Evolutionary conservation across 2,113 vertebrate genomes (phyloP).

Genomic region (Nothocercus julius): DNA sequence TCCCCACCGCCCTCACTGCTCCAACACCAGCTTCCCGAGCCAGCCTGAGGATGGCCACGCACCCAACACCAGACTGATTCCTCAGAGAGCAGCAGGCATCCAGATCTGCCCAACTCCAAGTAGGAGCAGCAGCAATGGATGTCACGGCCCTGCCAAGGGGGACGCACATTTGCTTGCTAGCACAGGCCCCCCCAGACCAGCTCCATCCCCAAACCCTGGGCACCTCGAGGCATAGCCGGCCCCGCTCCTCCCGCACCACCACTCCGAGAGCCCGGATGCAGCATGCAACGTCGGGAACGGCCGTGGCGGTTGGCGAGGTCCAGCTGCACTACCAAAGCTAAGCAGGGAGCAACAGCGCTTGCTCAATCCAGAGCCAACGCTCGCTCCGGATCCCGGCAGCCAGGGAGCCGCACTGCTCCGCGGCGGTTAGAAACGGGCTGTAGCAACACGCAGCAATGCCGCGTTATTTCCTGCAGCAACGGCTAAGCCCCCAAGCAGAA

Average conservation of each 20-base stretch:
- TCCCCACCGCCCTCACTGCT: no score
- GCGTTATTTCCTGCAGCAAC: not conserved
- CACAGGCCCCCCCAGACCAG: accelerated
- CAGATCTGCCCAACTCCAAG: no score
- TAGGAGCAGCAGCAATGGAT: no score
- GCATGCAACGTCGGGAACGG: not conserved
- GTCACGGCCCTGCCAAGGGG: not conserved
- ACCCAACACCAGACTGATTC: no score
- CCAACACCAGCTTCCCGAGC: no score
- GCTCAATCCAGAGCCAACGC: not conserved
- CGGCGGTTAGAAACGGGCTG: not conserved
- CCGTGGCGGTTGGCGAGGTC: not conserved
- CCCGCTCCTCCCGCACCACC: not conserved
- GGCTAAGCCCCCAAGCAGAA: not conserved
- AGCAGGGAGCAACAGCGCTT: not conserved
- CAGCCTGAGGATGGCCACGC: no score
- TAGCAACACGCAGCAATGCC: accelerated
- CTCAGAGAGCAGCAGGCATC: no score
- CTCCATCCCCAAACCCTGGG: not conserved
- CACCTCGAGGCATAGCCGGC: not conserved
- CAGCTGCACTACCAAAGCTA: not conserved
- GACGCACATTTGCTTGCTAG: not conserved
- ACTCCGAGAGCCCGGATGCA: not conserved
- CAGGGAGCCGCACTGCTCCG: not conserved
- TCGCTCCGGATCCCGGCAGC: not conserved